Conservation (phyloP, 2,113 vertebrate species). For the Fulmarus glacialis region DNA sequence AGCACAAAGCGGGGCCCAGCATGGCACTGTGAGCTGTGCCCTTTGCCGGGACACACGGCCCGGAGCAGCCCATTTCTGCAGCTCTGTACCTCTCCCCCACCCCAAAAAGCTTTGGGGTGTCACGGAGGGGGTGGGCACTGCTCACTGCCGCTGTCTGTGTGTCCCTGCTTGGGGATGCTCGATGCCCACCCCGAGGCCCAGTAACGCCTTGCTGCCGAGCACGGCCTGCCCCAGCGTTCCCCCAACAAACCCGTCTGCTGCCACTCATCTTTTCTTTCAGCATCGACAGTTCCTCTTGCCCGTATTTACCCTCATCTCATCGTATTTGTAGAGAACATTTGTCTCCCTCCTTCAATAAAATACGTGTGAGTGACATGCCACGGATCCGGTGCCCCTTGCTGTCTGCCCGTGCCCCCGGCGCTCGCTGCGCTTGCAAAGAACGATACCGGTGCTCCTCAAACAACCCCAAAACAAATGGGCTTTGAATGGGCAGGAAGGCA, state of each 20-base stretch:
- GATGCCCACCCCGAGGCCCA: not conserved
- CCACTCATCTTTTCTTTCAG: rapidly evolving
- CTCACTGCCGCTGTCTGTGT: rapidly evolving
- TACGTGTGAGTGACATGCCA: rapidly evolving
- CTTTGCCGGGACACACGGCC: not conserved
- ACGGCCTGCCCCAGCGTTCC: too few species aligned
- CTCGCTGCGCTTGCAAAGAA: rapidly evolving
- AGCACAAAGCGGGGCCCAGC: not conserved
- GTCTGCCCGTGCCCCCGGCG: rapidly evolving
- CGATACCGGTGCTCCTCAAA: not conserved
- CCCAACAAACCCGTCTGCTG: rapidly evolving
- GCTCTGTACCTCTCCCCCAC: not conserved
- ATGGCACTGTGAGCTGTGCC: not conserved
- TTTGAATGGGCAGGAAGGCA: not conserved
- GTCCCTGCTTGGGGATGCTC: too few species aligned
- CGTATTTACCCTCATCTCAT: not conserved
- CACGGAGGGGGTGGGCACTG: rapidly evolving
- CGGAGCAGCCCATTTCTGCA: not conserved
- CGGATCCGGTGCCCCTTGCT: rapidly evolving
- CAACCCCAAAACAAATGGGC: not conserved
- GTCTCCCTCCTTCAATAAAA: not conserved
- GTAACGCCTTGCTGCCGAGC: rapidly evolving
- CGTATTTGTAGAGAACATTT: not conserved
- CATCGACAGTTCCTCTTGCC: rapidly evolving
- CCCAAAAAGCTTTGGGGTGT: rapidly evolving